Percentiles rank a stretch among this genome's conserved stretches.
Evolutionary conservation across 2,888 invertebrate species (phyloP).

Genomic region (Caradrina kadenii): DNA sequence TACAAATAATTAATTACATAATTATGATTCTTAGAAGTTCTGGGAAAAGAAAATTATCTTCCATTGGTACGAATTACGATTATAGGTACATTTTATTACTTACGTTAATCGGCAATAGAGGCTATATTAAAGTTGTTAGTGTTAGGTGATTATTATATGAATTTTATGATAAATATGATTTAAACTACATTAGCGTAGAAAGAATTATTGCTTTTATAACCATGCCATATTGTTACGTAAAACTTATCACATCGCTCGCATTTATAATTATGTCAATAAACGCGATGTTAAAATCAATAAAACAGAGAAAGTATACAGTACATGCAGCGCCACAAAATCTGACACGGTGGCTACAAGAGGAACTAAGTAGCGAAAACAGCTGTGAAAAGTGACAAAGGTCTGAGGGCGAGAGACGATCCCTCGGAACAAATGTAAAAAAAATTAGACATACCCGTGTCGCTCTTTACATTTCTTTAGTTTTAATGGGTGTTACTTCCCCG

Average conservation of each 20-base stretch:
- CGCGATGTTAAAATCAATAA: not conserved
- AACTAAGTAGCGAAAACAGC: not conserved
- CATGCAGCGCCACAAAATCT: not conserved
- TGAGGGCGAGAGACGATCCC: no score
- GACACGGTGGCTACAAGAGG: not conserved
- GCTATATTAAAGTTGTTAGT: not conserved
- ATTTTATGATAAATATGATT: not conserved
- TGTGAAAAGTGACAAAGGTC: not conserved
- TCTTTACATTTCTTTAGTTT: no score
- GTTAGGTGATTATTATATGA: not conserved
- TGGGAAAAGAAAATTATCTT: no score
- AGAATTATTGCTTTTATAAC: not conserved
- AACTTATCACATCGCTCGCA: not conserved
- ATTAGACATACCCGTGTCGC: no score
- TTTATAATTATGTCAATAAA: conserved; percentile 4
- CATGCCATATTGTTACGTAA: conserved; percentile 17
- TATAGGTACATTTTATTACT: no score
- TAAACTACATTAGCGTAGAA: not conserved
- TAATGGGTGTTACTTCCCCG: no score
- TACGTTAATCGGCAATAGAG: not conserved
- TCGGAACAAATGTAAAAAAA: no score
- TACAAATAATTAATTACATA: no score
- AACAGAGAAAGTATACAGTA: not conserved
- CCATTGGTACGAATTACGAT: no score
- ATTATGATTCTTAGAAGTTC: no score